phyloP scores from a whole-genome alignment of 2,888 invertebrate species.

The Congeria kusceri region DNA sequence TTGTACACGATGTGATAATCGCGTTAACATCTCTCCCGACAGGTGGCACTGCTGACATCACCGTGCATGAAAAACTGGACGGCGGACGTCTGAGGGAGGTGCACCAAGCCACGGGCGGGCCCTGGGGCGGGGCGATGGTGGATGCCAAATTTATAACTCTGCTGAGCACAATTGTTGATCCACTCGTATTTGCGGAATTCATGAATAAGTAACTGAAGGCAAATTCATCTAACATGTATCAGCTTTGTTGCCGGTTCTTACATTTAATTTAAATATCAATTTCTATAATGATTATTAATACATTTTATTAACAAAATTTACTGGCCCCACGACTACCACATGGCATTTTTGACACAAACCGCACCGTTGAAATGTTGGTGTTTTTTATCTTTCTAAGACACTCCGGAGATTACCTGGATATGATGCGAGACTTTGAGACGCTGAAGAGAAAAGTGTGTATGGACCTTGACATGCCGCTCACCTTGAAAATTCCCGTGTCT shows the following conservation, averaged over 20 bases:
- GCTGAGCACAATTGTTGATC: conserved; percentile 34
- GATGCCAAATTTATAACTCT: conserved; percentile 46
- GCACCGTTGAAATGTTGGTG: too few relatives aligned
- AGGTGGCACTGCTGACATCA: conserved; percentile 62
- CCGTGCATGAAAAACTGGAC: conserved; percentile 55
- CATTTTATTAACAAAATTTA: too few relatives aligned
- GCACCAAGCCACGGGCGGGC: conserved; percentile 54
- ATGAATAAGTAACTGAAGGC: conserved; percentile 38
- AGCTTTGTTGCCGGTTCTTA: too few relatives aligned
- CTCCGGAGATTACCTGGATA: conserved; percentile 50
- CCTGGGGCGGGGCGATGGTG: conserved; percentile 56
- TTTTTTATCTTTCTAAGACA: conserved; percentile 6
- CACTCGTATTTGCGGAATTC: conserved; percentile 40
- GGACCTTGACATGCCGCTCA: conserved; percentile 28
- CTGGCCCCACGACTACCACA: too few relatives aligned
- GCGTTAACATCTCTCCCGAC: not conserved
- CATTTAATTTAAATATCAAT: too few relatives aligned
- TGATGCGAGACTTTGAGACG: conserved; percentile 56
- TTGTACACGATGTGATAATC: too few relatives aligned
- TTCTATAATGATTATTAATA: too few relatives aligned
- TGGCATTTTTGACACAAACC: too few relatives aligned
- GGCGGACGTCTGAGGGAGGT: conserved; percentile 49
- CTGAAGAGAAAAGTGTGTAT: conserved; percentile 49
- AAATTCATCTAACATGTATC: too few relatives aligned
- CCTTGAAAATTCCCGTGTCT: conserved; percentile 44